These are phyloP conservation scores for Melipona bicolor DNA, from an alignment of 2,888 invertebrate species.

Conservation along the genomic window DNA sequence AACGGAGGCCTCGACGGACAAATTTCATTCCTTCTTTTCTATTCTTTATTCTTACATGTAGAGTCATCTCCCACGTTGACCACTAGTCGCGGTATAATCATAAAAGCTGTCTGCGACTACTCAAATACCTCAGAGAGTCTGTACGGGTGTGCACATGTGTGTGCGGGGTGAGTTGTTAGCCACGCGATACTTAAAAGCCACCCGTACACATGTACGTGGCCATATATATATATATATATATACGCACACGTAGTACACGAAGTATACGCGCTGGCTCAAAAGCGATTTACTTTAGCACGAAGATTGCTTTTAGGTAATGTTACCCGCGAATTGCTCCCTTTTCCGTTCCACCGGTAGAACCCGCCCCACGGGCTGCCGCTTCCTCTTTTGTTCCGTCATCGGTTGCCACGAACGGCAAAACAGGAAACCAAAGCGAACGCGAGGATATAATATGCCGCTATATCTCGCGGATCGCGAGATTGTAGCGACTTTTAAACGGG, in stretches of 20 bases:
- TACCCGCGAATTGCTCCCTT: conserved; percentile 33
- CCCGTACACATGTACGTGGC: neutral
- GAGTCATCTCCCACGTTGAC: too few species aligned
- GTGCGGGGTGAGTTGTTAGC: too few species aligned
- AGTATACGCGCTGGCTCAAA: conserved; percentile 4
- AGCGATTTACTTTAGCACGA: conserved; percentile 44
- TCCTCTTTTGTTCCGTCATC: conserved; percentile 27
- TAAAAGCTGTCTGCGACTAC: neutral
- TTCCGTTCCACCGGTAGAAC: conserved; percentile 1
- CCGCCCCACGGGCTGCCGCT: neutral
- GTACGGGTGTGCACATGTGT: neutral
- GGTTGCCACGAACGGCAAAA: neutral
- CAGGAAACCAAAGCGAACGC: neutral
- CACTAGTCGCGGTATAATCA: neutral
- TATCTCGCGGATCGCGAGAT: too few species aligned
- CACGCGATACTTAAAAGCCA: neutral
- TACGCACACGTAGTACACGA: neutral
- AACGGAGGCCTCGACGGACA: too few species aligned
- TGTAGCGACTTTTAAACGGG: neutral
- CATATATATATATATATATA: neutral
- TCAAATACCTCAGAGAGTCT: neutral
- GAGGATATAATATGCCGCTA: neutral
- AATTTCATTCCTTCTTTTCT: too few species aligned
- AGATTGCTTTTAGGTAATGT: conserved; percentile 44
- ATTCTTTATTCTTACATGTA: too few species aligned